Percentiles rank a stretch among this genome's conserved stretches.
Evolutionary conservation across 2,888 invertebrate species (phyloP).

Genomic region (Agrochola macilenta): DNA sequence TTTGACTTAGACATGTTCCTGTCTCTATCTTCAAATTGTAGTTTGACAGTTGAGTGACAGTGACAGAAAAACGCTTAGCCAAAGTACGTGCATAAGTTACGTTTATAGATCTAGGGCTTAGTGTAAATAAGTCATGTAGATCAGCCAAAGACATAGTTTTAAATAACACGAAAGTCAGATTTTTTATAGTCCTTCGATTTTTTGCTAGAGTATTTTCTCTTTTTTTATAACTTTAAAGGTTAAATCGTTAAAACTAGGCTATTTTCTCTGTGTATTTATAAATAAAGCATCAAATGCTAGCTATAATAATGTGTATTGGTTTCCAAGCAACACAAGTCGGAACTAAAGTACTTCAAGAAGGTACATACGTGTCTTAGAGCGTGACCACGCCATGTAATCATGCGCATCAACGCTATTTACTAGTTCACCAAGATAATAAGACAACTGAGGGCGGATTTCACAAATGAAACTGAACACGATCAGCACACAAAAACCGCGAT

Average conservation of each 20-base stretch:
- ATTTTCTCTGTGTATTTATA: background rate
- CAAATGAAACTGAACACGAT: too few relatives aligned
- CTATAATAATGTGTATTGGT: conserved; percentile 54
- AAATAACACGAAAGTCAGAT: background rate
- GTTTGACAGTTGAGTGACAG: background rate
- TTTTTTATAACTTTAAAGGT: background rate
- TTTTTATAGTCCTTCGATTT: background rate
- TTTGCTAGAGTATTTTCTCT: background rate
- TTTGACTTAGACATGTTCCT: background rate
- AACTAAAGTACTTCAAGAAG: conserved; percentile 88
- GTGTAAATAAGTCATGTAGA: background rate
- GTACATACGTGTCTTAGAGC: conserved; percentile 70
- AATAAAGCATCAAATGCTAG: conserved; percentile 31
- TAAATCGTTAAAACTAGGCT: background rate
- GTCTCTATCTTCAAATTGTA: background rate
- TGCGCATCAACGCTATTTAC: conserved; percentile 16
- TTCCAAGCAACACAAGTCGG: conserved; percentile 89
- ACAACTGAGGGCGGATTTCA: background rate
- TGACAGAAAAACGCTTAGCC: background rate
- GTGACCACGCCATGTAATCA: conserved; percentile 30
- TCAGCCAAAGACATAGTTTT: background rate
- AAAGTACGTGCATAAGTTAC: background rate
- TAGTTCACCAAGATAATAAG: background rate
- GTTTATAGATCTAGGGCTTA: background rate
- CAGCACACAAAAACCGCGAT: too few relatives aligned